Evolutionary conservation across 2,113 vertebrate genomes (phyloP), one percentile per base, ranked within the genome.

Genomic region (Gymnorhina tibicen): DNA sequence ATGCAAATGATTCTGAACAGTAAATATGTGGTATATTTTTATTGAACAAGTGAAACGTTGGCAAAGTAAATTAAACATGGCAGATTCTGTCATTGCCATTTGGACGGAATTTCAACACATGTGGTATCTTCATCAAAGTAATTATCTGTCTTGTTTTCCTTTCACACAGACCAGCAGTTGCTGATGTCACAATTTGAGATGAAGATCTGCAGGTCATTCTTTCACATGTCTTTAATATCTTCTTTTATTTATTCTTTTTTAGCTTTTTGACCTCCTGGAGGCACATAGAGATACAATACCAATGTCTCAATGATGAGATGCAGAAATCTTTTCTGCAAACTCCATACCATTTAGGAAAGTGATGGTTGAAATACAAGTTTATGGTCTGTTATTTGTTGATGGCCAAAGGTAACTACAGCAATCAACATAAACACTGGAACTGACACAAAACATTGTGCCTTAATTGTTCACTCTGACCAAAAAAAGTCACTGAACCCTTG

Each of bases 61-160:
- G 93, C 98, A 98, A 96, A 98, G 93, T 77, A 98, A 98, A 73
- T 94, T 98, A 74, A 98, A 97, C 41, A 75, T 95, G 49, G 97
- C 98, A 13, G 98, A 98, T 70, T 95, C 97, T 1, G 97, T 98
- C 74, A 95, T 98, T 94, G 98, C 96, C 47, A 92, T 98, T 72
- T 99, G 98, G 98, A 97, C 99, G 89, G 98, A 98, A 95, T 98
- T 99, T 90, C 98, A 99, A 81, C 35, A 30, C 67, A 98, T 95
- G 6, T 98, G 98, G 98, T 97, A 92, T 53, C 98, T 98, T 91
- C 97, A 90, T 49, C 11, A 33, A 46, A 60, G 16, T n/a, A 30
- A 58, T 78, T 62, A 24, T 69, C 76, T 90, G 19, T 19, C 23
- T 78, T 68, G 6, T 49, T 90, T 94, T 69, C 10, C 24, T 94